Conservation (phyloP, 1,140 invertebrate genomes). For the Tetranychus urticae region DNA sequence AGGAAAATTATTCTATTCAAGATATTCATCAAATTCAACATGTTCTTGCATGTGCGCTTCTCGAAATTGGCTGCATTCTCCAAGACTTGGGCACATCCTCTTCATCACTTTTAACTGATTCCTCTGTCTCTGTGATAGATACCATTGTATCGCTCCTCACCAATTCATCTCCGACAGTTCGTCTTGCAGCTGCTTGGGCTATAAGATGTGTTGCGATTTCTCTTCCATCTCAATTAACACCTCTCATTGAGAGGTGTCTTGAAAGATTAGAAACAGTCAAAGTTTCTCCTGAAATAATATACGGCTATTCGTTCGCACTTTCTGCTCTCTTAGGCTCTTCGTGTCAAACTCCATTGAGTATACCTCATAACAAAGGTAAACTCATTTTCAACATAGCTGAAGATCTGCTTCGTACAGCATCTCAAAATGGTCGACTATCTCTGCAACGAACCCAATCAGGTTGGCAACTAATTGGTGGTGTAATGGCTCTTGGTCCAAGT, state of each 20-base stretch:
- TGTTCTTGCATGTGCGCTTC: slow-evolving; percentile 70
- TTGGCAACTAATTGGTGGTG: slow-evolving; percentile 85
- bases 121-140: slow-evolving; percentile 38
- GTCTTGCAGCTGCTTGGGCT: slow-evolving; percentile 82
- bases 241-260: slow-evolving; percentile 61
- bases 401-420: slow-evolving; percentile 83
- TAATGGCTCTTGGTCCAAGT: slow-evolving; percentile 75
- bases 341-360: slow-evolving; percentile 64
- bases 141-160: slow-evolving; percentile 52
- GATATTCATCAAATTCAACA: slow-evolving; percentile 50
- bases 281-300: slow-evolving; percentile 73
- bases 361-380: slow-evolving; percentile 87
- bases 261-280: slow-evolving; percentile 64
- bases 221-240: slow-evolving; percentile 74
- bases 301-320: slow-evolving; percentile 75
- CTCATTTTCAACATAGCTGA: slow-evolving; percentile 89
- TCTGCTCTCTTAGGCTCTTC: slow-evolving; percentile 79
- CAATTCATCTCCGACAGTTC: slow-evolving; percentile 72
- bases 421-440: slow-evolving; percentile 81
- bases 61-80: slow-evolving; percentile 44
- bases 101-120: slow-evolving; percentile 59
- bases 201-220: slow-evolving; percentile 70
- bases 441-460: slow-evolving; percentile 83
- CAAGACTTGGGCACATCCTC: slow-evolving; percentile 73
- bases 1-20: not conserved